Conservation (phyloP, 2,888 invertebrate genomes). For the Harpalus rufipes region DNA sequence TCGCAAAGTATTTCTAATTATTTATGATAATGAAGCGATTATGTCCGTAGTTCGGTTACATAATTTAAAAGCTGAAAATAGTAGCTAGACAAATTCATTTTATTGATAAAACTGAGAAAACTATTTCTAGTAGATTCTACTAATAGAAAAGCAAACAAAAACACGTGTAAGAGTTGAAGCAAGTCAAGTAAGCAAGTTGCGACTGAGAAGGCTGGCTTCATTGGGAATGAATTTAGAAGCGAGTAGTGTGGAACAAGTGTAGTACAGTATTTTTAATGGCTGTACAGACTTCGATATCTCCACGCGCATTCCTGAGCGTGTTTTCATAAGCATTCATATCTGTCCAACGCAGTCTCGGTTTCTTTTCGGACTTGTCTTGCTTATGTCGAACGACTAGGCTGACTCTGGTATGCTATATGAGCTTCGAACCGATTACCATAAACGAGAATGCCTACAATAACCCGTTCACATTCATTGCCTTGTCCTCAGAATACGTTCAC, state of each 20-base stretch:
- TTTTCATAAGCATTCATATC: conserved; percentile 66
- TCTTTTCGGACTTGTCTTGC: conserved; percentile 36
- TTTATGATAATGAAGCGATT: conserved; percentile 34
- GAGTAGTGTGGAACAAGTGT: conserved; percentile 58
- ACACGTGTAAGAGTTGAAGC: conserved; percentile 33
- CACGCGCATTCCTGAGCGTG: conserved; percentile 59
- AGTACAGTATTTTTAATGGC: conserved; percentile 61
- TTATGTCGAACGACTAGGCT: conserved; percentile 2
- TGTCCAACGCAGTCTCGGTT: conserved; percentile 40
- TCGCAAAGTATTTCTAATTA: conserved; percentile 48
- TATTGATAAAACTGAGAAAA: conserved; percentile 4
- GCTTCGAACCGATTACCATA: conserved; percentile 35
- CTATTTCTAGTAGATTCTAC: conserved; percentile 13
- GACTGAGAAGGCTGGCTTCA: conserved; percentile 1
- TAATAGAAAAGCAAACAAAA: conserved; percentile 38
- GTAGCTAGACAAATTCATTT: background rate
- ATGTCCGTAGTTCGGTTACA: conserved; percentile 16
- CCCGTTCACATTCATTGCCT: background rate
- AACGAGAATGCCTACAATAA: conserved; percentile 25
- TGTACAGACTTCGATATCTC: conserved; percentile 59
- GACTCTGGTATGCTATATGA: conserved; percentile 39
- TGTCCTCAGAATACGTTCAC: background rate
- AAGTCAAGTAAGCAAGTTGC: background rate
- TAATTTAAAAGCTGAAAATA: conserved; percentile 22
- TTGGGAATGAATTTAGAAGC: conserved; percentile 44